phyloP scores from a whole-genome alignment of 2,888 invertebrate species.

The Noctua comes region DNA sequence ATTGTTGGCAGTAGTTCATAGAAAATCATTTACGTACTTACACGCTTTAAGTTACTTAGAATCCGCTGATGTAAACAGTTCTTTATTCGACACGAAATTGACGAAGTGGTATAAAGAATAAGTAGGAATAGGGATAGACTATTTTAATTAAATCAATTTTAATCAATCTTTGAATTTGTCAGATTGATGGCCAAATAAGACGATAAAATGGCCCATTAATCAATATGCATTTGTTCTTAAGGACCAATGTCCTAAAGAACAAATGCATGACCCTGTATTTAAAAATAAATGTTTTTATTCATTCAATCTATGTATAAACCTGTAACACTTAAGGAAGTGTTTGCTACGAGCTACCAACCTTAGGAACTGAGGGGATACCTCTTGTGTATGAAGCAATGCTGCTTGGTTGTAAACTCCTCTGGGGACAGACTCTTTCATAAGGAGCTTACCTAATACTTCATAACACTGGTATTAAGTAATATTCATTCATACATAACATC shows the following conservation, averaged over 20 bases:
- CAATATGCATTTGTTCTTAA: no score
- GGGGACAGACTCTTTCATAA: background rate
- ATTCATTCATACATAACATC: background rate
- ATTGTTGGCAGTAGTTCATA: slow-evolving; percentile 18
- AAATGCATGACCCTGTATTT: background rate
- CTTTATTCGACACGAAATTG: background rate
- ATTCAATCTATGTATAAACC: background rate
- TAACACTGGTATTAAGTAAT: background rate
- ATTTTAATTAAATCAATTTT: background rate
- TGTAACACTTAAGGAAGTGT: background rate
- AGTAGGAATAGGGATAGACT: background rate
- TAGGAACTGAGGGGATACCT: background rate
- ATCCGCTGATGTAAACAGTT: background rate
- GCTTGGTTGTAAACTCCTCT: background rate
- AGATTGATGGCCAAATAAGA: background rate
- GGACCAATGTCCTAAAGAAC: no score
- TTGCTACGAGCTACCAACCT: background rate
- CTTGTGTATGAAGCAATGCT: slow-evolving; percentile 1
- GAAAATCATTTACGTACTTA: slow-evolving; percentile 5
- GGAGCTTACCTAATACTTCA: background rate
- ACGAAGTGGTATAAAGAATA: background rate
- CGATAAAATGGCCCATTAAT: background rate
- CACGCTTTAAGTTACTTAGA: slow-evolving; percentile 2
- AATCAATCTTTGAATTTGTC: background rate
- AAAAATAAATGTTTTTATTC: background rate